Evolutionary conservation across 2,888 invertebrate genomes (phyloP).

Genomic region (Caenorhabditis angaria): DNA sequence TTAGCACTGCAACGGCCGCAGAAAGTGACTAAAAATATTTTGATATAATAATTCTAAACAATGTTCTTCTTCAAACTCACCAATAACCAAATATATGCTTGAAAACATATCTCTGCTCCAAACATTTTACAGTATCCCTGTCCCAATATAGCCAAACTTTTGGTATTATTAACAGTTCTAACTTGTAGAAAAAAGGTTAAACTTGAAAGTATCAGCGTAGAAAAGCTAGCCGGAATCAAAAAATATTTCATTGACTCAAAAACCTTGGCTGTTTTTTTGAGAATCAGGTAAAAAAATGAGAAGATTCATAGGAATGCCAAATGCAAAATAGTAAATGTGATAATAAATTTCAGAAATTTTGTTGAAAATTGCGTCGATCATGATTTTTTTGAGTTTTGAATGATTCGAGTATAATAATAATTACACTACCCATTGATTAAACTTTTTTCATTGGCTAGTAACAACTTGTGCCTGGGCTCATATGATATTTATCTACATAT

Average conservation of each 20-base stretch:
- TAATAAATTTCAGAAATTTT: background rate
- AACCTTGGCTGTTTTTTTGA: background rate
- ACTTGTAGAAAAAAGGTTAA: background rate
- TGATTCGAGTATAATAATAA: no score
- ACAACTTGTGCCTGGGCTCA: no score
- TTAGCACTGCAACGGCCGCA: background rate
- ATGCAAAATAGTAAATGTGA: background rate
- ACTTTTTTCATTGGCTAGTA: no score
- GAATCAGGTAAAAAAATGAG: background rate
- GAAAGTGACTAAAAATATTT: background rate
- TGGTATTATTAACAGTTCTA: slow-evolving; percentile 25
- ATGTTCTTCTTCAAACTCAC: background rate
- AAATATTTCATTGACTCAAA: background rate
- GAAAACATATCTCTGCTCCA: slow-evolving; percentile 16
- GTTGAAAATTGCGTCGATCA: background rate
- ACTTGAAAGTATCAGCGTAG: background rate
- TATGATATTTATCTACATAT: no score
- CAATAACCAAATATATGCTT: slow-evolving; percentile 20
- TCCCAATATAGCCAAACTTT: slow-evolving; percentile 23
- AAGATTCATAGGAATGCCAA: background rate
- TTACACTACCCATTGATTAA: no score
- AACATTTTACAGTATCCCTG: slow-evolving; percentile 25
- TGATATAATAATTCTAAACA: background rate
- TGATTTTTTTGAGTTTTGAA: no score
- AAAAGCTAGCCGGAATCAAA: background rate